A percentile compares a stretch with the other conserved stretches of the same genome.
Evolutionary conservation across 2,888 invertebrate genomes (phyloP).

Genomic region (Hyposoter didymator): DNA sequence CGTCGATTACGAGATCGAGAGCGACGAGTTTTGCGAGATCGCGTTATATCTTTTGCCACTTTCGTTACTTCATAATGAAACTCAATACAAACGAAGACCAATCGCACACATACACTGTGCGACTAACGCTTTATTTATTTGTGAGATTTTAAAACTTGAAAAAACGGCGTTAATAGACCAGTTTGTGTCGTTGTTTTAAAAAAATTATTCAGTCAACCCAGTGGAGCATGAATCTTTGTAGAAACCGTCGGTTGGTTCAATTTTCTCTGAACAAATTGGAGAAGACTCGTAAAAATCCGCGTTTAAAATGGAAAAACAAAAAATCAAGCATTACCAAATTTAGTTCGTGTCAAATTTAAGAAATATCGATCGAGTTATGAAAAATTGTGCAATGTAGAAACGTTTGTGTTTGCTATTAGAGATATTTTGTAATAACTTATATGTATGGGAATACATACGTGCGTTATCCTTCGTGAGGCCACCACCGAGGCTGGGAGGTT

Average conservation of each 20-base stretch:
- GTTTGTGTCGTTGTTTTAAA: neutral
- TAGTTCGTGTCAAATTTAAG: neutral
- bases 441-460: conserved; percentile 28
- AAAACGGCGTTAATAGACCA: conserved; percentile 14
- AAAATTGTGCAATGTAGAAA: neutral
- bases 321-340: neutral
- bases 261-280: neutral
- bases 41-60: conserved; percentile 49
- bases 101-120: neutral
- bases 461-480: conserved; percentile 55
- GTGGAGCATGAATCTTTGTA: conserved; percentile 18
- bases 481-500: conserved; percentile 28
- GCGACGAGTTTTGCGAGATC: conserved; percentile 67
- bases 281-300: neutral
- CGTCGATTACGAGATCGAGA: conserved; percentile 77
- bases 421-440: conserved; percentile 15
- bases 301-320: neutral
- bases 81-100: conserved; percentile 18
- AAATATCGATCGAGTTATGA: neutral
- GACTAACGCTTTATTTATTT: conserved; percentile 10
- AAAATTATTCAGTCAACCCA: neutral
- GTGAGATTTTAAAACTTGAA: neutral
- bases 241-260: neutral
- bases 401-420: neutral
- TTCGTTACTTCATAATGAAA: conserved; percentile 52